Evolutionary conservation across 2,797 vertebrate genomes (phyloP).

Genomic region (Crocodylus rhombifer): DNA sequence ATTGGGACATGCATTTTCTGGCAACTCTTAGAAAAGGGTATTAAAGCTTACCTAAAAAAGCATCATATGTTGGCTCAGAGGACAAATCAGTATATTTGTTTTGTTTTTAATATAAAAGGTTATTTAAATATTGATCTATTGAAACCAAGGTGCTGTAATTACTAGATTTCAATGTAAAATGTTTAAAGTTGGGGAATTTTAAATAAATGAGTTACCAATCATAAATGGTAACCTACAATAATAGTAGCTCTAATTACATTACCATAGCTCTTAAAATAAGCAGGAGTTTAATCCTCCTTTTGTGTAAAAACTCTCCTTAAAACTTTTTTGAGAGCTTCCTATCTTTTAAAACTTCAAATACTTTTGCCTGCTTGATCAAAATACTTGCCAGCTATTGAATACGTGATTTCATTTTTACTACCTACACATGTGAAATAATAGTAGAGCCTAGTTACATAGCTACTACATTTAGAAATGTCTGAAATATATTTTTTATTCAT

Average conservation of each 20-base stretch:
- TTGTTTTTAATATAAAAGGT: background rate
- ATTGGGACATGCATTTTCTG: constrained; percentile 46
- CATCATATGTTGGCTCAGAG: background rate
- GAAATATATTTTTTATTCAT: no score
- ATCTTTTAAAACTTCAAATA: background rate
- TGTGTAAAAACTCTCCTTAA: background rate
- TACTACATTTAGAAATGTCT: no score
- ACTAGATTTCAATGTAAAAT: background rate
- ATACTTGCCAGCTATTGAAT: background rate
- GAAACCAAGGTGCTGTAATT: background rate
- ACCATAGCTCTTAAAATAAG: background rate
- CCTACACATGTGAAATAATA: no score
- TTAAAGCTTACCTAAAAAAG: constrained; percentile 17
- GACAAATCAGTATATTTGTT: background rate
- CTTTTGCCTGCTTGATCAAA: background rate
- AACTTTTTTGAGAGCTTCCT: background rate
- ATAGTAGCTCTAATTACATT: background rate
- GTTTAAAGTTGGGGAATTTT: background rate
- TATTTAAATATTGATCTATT: background rate
- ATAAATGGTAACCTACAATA: background rate
- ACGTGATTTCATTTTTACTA: background rate
- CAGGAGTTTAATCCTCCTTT: background rate
- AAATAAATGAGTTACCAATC: background rate
- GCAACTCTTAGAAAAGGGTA: background rate
- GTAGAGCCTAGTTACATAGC: no score